Base-by-base conservation (phyloP, 2,113 vertebrate genomes). In the Brachirus orientalis region DNA sequence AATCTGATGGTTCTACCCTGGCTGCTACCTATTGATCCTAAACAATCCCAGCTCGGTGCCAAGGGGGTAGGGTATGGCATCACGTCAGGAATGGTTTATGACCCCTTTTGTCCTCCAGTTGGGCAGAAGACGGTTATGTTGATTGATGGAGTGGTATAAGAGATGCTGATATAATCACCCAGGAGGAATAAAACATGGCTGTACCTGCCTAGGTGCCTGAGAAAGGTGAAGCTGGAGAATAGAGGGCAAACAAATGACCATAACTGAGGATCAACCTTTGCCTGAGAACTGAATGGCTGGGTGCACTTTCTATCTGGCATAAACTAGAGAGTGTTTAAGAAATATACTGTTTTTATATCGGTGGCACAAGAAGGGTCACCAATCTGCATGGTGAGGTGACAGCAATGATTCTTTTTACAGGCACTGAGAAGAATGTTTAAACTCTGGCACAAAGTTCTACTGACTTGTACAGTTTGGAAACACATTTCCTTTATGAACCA, bases 111-210 rank as follows among this genome's bases (percentile, higher is more conserved):
- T 85, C 83, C 80, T 86, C 67, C 50, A 57, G n/a, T 62, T 18
- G 62, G 55, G 56, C 71, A 63, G 63, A 85, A 77, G 60, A 1
- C 59, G 36, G 61, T 89, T 84, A 83, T 80, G 3, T 20, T 87
- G 87, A 91, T 87, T 48, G 82, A 89, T 83, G 63, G 59, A 61
- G 63, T 37, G 43, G 55, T 63, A 65, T 53, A 62, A 54, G 50
- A 35, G 41, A 56, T 18, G 9, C 59, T 71, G 51, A 38, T 36
- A 55, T 68, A 74, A 62, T 75, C 56, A 18, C 73, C 69, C 19
- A 33, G 38, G 60, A 50, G 60, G 47, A 54, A 70, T 80, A 41
- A 88, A 83, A 84, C 84, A 77, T 71, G 41, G 47, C 36, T 0
- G 1, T 16, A 41, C 18, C 37, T 18, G 17, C 14, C 54, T 18